Evolutionary conservation across 2,888 invertebrate genomes (phyloP).

Genomic region (Bombylius discolor): DNA sequence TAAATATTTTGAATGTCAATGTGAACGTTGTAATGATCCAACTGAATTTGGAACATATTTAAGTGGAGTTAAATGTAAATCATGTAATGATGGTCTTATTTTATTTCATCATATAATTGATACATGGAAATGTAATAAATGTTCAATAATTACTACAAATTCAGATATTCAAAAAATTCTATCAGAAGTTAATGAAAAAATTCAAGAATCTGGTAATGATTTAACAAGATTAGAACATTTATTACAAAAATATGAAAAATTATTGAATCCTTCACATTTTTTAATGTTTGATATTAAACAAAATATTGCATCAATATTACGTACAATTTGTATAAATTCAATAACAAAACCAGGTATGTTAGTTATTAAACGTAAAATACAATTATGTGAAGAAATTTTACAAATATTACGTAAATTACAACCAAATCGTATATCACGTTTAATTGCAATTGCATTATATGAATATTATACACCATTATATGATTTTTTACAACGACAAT

Average conservation of each 20-base stretch:
- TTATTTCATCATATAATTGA: background rate
- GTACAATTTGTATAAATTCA: conserved; percentile 38
- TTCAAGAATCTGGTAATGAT: conserved; percentile 35
- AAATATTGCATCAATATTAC: conserved; percentile 46
- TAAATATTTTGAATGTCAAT: conserved; percentile 62
- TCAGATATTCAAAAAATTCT: conserved; percentile 38
- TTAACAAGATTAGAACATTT: conserved; percentile 36
- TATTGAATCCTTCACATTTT: conserved; percentile 54
- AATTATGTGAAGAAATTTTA: conserved; percentile 52
- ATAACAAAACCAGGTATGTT: conserved; percentile 41
- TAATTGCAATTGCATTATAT: conserved; percentile 56
- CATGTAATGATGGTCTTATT: conserved; percentile 41
- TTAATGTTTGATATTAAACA: conserved; percentile 57
- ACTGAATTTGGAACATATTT: conserved; percentile 57
- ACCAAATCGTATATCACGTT: conserved; percentile 38
- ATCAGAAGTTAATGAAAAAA: conserved; percentile 35
- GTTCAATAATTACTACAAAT: conserved; percentile 22
- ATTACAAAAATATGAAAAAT: conserved; percentile 41
- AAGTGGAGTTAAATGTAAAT: conserved; percentile 54
- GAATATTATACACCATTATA: conserved; percentile 58
- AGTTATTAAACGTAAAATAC: conserved; percentile 48
- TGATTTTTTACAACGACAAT: conserved; percentile 47
- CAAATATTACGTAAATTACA: conserved; percentile 50
- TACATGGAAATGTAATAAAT: conserved; percentile 26
- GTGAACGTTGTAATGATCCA: conserved; percentile 53